phyloP scores from a whole-genome alignment of 2,888 invertebrate genomes.

The Plemyria rubiginata region DNA sequence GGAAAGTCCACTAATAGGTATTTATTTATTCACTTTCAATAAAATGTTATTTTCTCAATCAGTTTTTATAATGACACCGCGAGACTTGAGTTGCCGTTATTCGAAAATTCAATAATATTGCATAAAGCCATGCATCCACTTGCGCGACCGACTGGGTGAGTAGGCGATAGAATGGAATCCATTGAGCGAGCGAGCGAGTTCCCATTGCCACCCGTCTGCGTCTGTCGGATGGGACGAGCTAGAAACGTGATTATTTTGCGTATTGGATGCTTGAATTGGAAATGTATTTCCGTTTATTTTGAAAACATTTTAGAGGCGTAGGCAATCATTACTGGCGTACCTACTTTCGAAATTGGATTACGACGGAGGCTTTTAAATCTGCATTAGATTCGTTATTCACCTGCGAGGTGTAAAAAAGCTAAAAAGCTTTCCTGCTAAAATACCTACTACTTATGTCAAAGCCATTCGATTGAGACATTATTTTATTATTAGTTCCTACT shows the following conservation, averaged over 20 bases:
- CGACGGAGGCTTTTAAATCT: conserved; percentile 46
- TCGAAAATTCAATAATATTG: conserved; percentile 74
- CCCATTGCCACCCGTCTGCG: conserved; percentile 55
- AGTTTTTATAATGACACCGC: conserved; percentile 56
- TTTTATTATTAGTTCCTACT: too few relatives aligned
- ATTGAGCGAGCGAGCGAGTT: conserved; percentile 54
- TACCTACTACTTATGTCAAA: background rate
- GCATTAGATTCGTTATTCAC: conserved; percentile 42
- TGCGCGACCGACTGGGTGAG: conserved; percentile 63
- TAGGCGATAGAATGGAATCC: conserved; percentile 64
- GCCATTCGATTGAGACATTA: conserved; percentile 1
- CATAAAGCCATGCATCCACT: conserved; percentile 72
- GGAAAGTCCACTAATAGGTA: too few relatives aligned
- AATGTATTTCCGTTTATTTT: conserved; percentile 57
- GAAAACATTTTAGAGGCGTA: conserved; percentile 49
- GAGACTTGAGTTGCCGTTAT: conserved; percentile 45
- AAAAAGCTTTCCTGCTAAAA: conserved; percentile 4
- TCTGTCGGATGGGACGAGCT: conserved; percentile 49
- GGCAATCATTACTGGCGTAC: conserved; percentile 14
- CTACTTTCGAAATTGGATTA: conserved; percentile 49
- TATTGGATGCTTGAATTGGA: conserved; percentile 57
- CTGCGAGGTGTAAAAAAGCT: conserved; percentile 20
- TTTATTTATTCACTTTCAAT: too few relatives aligned
- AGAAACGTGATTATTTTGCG: conserved; percentile 66
- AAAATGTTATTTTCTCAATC: background rate